phyloP scores from a whole-genome alignment of 2,797 vertebrate genomes.

The Cynodonichthys magdalenae region DNA sequence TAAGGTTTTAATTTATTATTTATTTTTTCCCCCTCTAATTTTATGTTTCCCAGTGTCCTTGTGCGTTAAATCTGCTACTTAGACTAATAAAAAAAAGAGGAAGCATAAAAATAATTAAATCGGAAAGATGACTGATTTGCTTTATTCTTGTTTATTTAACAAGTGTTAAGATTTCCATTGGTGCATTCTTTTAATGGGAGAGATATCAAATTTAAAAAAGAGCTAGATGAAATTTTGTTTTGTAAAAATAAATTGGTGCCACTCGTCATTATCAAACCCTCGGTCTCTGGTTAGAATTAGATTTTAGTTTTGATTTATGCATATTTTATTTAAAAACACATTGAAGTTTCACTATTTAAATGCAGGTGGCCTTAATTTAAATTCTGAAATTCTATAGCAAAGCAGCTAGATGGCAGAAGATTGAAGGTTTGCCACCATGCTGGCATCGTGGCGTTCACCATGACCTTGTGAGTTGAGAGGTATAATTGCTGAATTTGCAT shows the following conservation, averaged over 20 bases:
- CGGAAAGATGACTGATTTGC: no score
- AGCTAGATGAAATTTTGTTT: no score
- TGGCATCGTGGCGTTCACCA: slow-evolving; percentile 16
- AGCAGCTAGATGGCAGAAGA: slow-evolving; percentile 24
- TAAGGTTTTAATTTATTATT: slow-evolving; percentile 44
- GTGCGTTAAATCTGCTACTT: not conserved
- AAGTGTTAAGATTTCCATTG: no score
- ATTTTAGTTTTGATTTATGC: not conserved
- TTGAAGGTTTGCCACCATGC: slow-evolving; percentile 6
- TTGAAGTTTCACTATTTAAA: not conserved
- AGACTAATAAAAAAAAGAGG: not conserved
- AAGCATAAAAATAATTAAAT: no score
- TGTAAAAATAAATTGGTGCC: no score
- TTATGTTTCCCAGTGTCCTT: not conserved
- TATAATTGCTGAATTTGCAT: slow-evolving; percentile 26
- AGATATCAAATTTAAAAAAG: no score
- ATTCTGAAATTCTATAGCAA: slow-evolving; percentile 10
- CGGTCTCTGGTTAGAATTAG: no score
- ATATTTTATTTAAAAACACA: not conserved
- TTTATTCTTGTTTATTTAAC: no score
- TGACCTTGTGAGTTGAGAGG: slow-evolving; percentile 37
- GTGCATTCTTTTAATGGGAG: no score
- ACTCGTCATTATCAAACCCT: no score
- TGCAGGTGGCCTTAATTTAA: slow-evolving; percentile 17
- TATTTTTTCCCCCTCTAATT: slow-evolving; percentile 11